phyloP scores from a whole-genome alignment of 2,113 vertebrate species.

The Oryzias curvinotus region DNA sequence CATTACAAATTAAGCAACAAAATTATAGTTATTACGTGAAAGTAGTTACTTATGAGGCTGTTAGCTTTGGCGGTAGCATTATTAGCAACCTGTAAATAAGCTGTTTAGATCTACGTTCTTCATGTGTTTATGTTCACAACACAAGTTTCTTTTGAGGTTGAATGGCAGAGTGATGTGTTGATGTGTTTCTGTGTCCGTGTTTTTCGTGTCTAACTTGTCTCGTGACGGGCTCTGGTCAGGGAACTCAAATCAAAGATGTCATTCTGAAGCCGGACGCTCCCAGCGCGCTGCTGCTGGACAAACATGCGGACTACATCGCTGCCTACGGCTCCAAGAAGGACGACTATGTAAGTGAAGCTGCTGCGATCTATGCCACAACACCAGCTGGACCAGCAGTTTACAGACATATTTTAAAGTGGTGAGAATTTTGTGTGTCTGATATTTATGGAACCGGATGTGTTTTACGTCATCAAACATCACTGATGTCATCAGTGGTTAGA shows the following conservation, averaged over 20 bases:
- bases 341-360: conserved; percentile 84
- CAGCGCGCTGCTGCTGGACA: conserved; percentile 81
- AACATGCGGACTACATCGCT: conserved; percentile 93
- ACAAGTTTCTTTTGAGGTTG: neutral
- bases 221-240: conserved; percentile 70
- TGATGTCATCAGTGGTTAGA: too few species aligned
- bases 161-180: too few species aligned
- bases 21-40: neutral
- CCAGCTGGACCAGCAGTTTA: too few species aligned
- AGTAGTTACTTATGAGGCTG: neutral
- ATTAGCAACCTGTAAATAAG: conserved; percentile 25
- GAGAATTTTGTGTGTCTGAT: too few species aligned
- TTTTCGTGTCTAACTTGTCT: neutral
- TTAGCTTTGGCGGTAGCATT: conserved; percentile 26
- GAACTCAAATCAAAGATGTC: conserved; percentile 93
- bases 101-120: neutral
- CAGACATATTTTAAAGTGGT: too few species aligned
- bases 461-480: too few species aligned
- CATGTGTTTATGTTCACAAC: neutral
- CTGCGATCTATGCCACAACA: too few species aligned
- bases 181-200: neutral
- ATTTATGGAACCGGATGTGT: too few species aligned
- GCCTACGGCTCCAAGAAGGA: conserved; percentile 95
- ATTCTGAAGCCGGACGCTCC: conserved; percentile 87
- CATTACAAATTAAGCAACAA: rapidly evolving